Conservation (phyloP, 2,888 invertebrate genomes). For the Amphiduros pacificus region DNA sequence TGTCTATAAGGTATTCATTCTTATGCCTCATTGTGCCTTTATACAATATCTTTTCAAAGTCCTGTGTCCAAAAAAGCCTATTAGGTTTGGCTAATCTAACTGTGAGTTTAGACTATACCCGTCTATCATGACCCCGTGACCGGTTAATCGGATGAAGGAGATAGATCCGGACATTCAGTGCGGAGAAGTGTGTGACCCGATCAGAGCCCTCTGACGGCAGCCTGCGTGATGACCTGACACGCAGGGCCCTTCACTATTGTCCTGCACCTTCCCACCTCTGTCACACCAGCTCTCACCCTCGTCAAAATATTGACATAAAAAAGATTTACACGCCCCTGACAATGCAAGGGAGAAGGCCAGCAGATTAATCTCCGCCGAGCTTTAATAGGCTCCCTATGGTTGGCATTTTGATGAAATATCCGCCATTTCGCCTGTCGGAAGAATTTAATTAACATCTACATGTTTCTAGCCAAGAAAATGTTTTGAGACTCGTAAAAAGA, state of each 20-base stretch:
- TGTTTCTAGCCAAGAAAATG: constrained; percentile 11
- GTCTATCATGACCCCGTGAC: too few species aligned
- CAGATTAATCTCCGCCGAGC: constrained; percentile 8
- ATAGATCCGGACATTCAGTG: too few species aligned
- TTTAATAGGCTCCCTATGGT: too few species aligned
- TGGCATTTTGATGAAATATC: constrained; percentile 11
- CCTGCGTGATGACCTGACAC: constrained; percentile 1
- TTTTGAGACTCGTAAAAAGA: constrained; percentile 13
- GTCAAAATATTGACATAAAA: constrained; percentile 17
- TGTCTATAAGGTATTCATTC: too few species aligned
- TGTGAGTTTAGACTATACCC: too few species aligned
- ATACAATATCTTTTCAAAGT: too few species aligned
- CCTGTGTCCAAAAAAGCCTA: too few species aligned
- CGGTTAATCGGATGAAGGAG: too few species aligned
- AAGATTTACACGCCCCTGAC: constrained; percentile 4
- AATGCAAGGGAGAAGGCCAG: neutral
- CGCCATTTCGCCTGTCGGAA: neutral
- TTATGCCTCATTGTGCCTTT: too few species aligned
- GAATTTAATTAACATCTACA: constrained; percentile 14
- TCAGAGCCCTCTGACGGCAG: constrained; percentile 1
- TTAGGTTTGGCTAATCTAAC: too few species aligned
- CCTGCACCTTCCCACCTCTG: neutral
- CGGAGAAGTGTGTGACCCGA: too few species aligned
- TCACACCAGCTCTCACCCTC: neutral
- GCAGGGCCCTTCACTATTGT: neutral